Conservation (phyloP, 2,888 invertebrate species). For the Ptilodon capucinus region DNA sequence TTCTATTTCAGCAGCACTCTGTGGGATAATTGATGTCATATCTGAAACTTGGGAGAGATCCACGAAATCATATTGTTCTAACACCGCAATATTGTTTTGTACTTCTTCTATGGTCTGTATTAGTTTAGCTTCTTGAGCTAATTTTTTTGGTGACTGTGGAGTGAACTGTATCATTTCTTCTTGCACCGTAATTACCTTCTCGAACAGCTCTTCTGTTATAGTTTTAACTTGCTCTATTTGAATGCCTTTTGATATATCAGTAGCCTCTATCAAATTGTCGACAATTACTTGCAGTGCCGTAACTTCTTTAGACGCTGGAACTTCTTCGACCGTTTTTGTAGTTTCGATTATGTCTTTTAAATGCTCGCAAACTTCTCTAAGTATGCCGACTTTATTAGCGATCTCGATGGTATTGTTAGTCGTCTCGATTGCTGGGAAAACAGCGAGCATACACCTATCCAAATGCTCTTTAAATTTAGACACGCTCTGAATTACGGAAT, state of each 20-base stretch:
- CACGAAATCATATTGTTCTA: constrained; percentile 66
- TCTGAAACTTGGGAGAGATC: constrained; percentile 60
- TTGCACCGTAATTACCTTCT: constrained; percentile 52
- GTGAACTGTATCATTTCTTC: constrained; percentile 62
- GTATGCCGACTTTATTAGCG: constrained; percentile 54
- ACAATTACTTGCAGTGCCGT: constrained; percentile 44
- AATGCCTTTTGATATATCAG: constrained; percentile 51
- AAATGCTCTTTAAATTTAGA: constrained; percentile 60
- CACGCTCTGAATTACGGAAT: constrained; percentile 56
- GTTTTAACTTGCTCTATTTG: constrained; percentile 54
- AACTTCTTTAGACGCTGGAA: constrained; percentile 28
- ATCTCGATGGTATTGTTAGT: constrained; percentile 59
- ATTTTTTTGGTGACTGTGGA: constrained; percentile 38
- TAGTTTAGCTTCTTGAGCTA: constrained; percentile 56
- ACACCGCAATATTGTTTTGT: constrained; percentile 61
- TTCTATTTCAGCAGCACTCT: constrained; percentile 52
- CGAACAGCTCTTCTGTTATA: constrained; percentile 58
- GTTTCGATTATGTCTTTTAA: constrained; percentile 50
- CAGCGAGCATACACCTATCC: constrained; percentile 52
- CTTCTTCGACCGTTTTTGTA: constrained; percentile 21
- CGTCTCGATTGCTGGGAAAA: constrained; percentile 57
- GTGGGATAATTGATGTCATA: constrained; percentile 45
- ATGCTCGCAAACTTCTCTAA: constrained; percentile 55
- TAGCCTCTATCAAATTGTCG: constrained; percentile 51
- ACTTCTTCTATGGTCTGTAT: constrained; percentile 62